Base-by-base conservation (phyloP, 2,888 invertebrate genomes). In the Drosophila buzzatii region DNA sequence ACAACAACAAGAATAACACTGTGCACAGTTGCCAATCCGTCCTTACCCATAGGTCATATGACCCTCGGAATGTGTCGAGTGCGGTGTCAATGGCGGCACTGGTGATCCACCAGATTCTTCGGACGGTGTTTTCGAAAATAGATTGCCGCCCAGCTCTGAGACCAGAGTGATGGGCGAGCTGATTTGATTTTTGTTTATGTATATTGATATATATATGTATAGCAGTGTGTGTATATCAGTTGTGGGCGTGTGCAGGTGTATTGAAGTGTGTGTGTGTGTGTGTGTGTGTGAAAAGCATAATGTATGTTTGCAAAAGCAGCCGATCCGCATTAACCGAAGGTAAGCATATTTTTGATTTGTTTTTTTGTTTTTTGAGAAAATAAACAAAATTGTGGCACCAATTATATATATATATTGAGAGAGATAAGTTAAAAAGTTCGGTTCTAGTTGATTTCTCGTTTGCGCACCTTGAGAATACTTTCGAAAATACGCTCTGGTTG, bases 131-230 rank as follows among this genome's bases (percentile, higher is more conserved):
- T 97, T 97, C 95, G 96, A 97, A 95, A 98, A 98, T 93, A 98
- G 95, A 94, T 98, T 98, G 92, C 97, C 97, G 94, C 98, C 97
- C 94, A 98, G 97, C 95, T 98, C 98, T 92, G 95, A 96, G 94
- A 98, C 98, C 95, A 98, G 95, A 95, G 97, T 97, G 94, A 97
- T 97, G 92, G 97, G 97, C 92, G 97, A 97, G 94, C 97, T 97
- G 91, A 92, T 55, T 37, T 55, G 7, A 39, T 27, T 23, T 53
- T 39, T 3, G 77, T 86, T 86, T 6, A 62, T n/a, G 61, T 45
- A 61, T 62, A 57, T 27, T 16, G 10, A 42, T 18, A 52, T 18
- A 52, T 45, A 35, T 49, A 39, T 18, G 12, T 37, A 41, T 47
- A 31, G 23, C 16, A 57, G 37, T 16, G 41, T 35, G 60, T 58